Evolutionary conservation across 2,888 invertebrate genomes (phyloP).

Genomic region (Mesopsocus fuscifrons): DNA sequence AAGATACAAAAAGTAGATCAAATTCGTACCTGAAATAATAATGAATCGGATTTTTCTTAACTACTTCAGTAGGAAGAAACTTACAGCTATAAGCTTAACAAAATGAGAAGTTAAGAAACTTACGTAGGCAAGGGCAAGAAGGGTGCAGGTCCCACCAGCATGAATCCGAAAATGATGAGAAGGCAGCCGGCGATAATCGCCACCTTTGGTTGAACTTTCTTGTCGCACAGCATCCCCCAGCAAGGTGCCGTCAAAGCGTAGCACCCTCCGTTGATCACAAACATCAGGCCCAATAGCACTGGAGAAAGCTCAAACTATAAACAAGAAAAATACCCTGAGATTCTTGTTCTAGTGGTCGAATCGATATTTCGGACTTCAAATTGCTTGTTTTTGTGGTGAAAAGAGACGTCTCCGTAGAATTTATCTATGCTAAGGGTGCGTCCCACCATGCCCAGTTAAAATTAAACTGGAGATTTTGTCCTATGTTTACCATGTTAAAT

Average conservation of each 20-base stretch:
- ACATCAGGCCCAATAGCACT: constrained; percentile 55
- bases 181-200: constrained; percentile 45
- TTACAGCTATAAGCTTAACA: too few relatives aligned
- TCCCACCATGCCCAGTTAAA: too few relatives aligned
- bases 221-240: constrained; percentile 69
- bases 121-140: constrained; percentile 45
- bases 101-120: too few relatives aligned
- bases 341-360: neutral
- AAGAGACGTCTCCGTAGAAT: too few relatives aligned
- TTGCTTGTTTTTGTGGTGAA: too few relatives aligned
- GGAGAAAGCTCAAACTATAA: constrained; percentile 45
- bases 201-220: constrained; percentile 40
- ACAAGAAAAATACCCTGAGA: constrained; percentile 10
- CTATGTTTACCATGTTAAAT: too few relatives aligned
- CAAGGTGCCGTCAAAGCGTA: constrained; percentile 61
- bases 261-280: constrained; percentile 63
- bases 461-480: too few relatives aligned
- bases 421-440: too few relatives aligned
- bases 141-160: constrained; percentile 62
- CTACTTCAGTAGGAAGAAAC: too few relatives aligned
- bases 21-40: too few relatives aligned
- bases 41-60: neutral
- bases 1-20: constrained; percentile 11
- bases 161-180: constrained; percentile 45
- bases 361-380: too few relatives aligned